These are phyloP conservation scores for Bombus pascuorum DNA, from an alignment of 1,140 invertebrate genomes.

Conservation along the genomic window DNA sequence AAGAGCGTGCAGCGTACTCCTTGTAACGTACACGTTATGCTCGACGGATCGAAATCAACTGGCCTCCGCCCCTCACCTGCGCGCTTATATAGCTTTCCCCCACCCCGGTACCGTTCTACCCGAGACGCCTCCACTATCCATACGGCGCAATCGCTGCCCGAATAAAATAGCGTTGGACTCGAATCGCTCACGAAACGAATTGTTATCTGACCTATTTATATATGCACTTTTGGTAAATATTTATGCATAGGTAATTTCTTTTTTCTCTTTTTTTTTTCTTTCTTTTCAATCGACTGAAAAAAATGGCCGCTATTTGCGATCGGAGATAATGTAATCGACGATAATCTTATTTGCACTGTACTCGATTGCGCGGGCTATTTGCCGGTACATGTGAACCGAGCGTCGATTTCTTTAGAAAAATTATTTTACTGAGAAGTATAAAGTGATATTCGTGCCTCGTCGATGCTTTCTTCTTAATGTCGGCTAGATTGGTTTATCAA, in stretches of 20 bases:
- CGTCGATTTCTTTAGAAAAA: background rate
- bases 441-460: background rate
- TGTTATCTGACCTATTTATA: conserved; percentile 42
- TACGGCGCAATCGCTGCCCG: conserved; percentile 75
- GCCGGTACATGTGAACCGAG: background rate
- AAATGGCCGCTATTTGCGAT: background rate
- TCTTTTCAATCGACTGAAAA: background rate
- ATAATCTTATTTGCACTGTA: background rate
- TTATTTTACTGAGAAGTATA: background rate
- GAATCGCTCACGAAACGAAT: conserved; percentile 48
- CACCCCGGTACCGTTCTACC: conserved; percentile 54
- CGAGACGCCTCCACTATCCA: conserved; percentile 59
- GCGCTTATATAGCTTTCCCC: conserved; percentile 71
- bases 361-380: background rate
- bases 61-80: conserved; percentile 79
- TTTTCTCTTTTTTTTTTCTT: too few relatives aligned
- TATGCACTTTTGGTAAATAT: conserved; percentile 17
- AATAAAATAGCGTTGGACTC: conserved; percentile 58
- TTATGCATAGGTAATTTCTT: background rate
- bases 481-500: background rate
- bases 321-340: background rate
- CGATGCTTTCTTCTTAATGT: background rate
- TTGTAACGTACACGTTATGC: background rate
- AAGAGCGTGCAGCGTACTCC: background rate
- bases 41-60: conserved; percentile 74